Base-by-base conservation (phyloP, 2,113 vertebrate species). In the Laticauda laticaudata region DNA sequence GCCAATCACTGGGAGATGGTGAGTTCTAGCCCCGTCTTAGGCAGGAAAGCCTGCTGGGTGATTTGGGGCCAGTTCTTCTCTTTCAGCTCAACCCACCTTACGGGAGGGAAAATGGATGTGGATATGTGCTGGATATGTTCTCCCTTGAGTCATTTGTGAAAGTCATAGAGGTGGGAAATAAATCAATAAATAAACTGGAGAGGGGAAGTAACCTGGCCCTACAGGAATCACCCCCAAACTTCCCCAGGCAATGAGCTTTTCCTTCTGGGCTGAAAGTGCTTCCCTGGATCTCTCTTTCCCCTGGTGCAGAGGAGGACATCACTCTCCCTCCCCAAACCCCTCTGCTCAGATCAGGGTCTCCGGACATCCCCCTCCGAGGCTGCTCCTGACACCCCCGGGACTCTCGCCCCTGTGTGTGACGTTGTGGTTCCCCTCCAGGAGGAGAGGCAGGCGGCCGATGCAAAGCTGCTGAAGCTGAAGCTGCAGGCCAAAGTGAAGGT, bases 401-500 rank as follows among this genome's bases (percentile, higher is more conserved):
- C 29, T 9, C 69, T 39, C 3, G 2, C 69, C 6, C 15, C 55
- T 9, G 59, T 21, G 2, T 21, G 18, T 81, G 34, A 43, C 24
- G 1, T 11, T 11, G 3, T 26, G 59, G 0, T 86, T 45, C 20
- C 93, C 21, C 93, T 94, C 0, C 96, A 99, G 99, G 98, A 97
- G 64, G 99, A 99, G 86, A 98, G 95, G 91, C 98, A 98, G 89
- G 97, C 98, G 51, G 97, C 98, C 0, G 98, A 99, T 2, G 98
- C 97, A 3, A 99, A 98, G 93, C 98, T 99, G 92, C 97, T 98
- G 95, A 99, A 99, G 92, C 98, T 99, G 54, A 99, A 99, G 95
- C 97, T 99, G 87, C 99, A 99, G 94, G 98, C 99, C 86, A 99
- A 99, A 95, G 99, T 98, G 55, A 99, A 98, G 95, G 92, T 99